Conservation (phyloP, 1,140 invertebrate genomes). For the Daktulosphaira vitifoliae region DNA sequence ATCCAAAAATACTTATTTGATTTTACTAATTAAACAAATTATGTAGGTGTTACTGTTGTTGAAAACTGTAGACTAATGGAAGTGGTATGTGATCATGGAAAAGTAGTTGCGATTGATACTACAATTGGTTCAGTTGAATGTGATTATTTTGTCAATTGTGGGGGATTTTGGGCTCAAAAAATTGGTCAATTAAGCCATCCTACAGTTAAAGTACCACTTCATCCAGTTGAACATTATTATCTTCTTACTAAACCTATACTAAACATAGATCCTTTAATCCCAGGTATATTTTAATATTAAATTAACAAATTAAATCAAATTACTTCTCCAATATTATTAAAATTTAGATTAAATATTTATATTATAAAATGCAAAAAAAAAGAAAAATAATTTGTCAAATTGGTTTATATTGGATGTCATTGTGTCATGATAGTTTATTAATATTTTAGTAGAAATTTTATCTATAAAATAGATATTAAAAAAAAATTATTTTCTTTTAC, state of each 20-base stretch:
- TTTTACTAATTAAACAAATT: conserved; percentile 16
- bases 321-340: too few relatives aligned
- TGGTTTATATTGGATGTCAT: too few relatives aligned
- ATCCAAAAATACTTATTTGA: too few relatives aligned
- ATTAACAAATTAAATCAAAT: too few relatives aligned
- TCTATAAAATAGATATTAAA: too few relatives aligned
- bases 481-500: too few relatives aligned
- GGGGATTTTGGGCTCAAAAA: conserved; percentile 68
- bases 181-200: conserved; percentile 77
- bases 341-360: too few relatives aligned
- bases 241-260: conserved; percentile 72
- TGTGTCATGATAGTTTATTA: too few relatives aligned
- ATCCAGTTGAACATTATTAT: conserved; percentile 89
- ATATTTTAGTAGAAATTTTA: too few relatives aligned
- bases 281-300: conserved; percentile 45
- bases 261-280: conserved; percentile 60
- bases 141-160: conserved; percentile 86
- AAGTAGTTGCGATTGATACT: conserved; percentile 66
- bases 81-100: conserved; percentile 56
- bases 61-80: conserved; percentile 71
- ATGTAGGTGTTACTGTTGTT: conserved; percentile 70
- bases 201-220: conserved; percentile 80
- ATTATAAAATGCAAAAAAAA: too few relatives aligned
- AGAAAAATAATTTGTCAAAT: too few relatives aligned
- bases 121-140: conserved; percentile 67